Evolutionary conservation across 2,888 invertebrate genomes (phyloP).

Genomic region (Hemithea aestivaria): DNA sequence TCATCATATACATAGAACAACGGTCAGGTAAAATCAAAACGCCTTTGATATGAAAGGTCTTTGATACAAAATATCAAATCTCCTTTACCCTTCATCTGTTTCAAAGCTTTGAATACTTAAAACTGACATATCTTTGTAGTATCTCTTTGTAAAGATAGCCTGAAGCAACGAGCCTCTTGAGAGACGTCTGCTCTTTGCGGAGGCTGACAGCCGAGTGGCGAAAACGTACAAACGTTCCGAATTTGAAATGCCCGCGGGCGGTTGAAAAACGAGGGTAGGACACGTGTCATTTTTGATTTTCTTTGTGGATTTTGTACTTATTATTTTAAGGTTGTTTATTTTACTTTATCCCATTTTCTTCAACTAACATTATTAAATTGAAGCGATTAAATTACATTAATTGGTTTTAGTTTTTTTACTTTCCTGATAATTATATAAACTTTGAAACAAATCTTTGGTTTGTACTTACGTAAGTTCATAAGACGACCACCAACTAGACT

Average conservation of each 20-base stretch:
- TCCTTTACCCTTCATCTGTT: constrained; percentile 26
- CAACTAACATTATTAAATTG: no score
- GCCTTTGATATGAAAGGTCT: no score
- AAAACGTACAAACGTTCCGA: constrained; percentile 36
- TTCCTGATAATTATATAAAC: no score
- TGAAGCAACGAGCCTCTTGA: constrained; percentile 24
- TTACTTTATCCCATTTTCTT: no score
- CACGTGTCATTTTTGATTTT: background rate
- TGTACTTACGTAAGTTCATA: no score
- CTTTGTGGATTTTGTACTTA: background rate
- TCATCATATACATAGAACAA: no score
- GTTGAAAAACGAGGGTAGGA: constrained; percentile 16
- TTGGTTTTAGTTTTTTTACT: no score
- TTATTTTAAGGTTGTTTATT: no score
- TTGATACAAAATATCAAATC: constrained; percentile 5
- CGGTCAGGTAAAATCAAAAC: no score
- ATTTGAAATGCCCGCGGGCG: constrained; percentile 38
- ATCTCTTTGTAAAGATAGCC: constrained; percentile 38
- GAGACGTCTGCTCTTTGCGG: constrained; percentile 33
- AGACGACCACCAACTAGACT: no score
- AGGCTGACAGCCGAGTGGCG: constrained; percentile 39
- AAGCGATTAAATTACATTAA: no score
- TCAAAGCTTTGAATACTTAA: constrained; percentile 8
- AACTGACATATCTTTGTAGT: constrained; percentile 13
- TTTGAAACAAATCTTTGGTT: no score